Percentiles rank a stretch among this genome's conserved stretches.
phyloP scores from a whole-genome alignment of 2,797 vertebrate species.

The Synaphobranchus kaupii region DNA sequence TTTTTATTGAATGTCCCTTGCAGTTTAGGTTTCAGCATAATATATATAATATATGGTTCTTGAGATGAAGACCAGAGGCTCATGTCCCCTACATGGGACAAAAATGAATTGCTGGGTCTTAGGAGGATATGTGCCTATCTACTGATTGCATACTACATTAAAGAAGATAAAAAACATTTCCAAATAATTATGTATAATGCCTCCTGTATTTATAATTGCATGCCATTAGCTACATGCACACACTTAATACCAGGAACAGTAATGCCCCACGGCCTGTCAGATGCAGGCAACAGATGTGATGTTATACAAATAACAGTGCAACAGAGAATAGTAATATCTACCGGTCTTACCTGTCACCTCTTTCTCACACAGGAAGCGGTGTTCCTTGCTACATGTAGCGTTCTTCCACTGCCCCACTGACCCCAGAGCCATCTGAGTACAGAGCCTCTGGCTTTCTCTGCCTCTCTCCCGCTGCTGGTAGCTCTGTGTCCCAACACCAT shows the following conservation, averaged over 20 bases:
- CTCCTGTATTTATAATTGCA: not conserved
- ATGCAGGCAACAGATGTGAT: not conserved
- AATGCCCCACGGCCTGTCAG: not conserved
- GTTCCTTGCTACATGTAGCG: constrained; percentile 50
- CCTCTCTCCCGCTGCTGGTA: constrained; percentile 34
- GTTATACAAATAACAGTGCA: not conserved
- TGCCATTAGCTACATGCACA: not conserved
- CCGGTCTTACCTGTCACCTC: constrained; percentile 55
- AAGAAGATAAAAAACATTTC: not conserved
- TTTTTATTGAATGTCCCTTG: no score
- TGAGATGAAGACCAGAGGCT: no score
- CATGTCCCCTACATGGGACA: no score
- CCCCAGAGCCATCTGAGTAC: constrained; percentile 65
- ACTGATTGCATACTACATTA: not conserved
- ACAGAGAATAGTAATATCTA: not conserved
- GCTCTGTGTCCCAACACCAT: constrained; percentile 15
- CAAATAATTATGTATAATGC: not conserved
- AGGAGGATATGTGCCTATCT: not conserved
- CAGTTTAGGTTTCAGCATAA: no score
- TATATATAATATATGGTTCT: no score
- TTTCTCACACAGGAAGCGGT: constrained; percentile 68
- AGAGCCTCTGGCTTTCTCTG: constrained; percentile 37
- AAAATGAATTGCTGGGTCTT: no score
- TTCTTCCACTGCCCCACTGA: constrained; percentile 53
- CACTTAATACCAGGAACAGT: not conserved